phyloP scores from a whole-genome alignment of 2,113 vertebrate species.

The Cairina moschata region DNA sequence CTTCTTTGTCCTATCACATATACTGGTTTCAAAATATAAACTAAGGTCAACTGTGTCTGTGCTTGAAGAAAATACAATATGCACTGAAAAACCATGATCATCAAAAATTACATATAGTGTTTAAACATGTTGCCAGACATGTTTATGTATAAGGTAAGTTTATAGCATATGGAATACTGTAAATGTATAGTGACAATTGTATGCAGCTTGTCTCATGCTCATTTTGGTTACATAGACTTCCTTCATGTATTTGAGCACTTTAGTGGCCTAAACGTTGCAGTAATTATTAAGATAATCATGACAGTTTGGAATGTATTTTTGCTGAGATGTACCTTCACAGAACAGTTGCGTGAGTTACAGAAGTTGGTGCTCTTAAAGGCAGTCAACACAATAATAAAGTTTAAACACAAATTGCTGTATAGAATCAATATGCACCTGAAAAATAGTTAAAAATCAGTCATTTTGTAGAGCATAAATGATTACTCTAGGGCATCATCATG shows the following conservation, averaged over 20 bases:
- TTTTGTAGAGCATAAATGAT: background rate
- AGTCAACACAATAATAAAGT: background rate
- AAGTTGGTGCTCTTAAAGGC: background rate
- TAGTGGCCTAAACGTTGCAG: background rate
- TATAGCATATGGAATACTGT: background rate
- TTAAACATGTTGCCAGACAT: constrained; percentile 30
- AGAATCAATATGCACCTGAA: background rate
- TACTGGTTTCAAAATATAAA: constrained; percentile 65
- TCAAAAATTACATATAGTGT: background rate
- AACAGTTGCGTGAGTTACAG: background rate
- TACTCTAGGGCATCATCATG: background rate
- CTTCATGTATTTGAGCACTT: background rate
- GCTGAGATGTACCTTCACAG: background rate
- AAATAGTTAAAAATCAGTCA: background rate
- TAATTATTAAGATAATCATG: background rate
- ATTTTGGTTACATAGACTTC: background rate
- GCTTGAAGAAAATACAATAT: constrained; percentile 33
- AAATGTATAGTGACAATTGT: background rate
- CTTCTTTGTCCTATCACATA: constrained; percentile 61
- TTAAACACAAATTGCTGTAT: background rate
- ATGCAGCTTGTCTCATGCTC: background rate
- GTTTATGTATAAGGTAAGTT: background rate
- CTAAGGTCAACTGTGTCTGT: constrained; percentile 17
- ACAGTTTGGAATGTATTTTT: background rate
- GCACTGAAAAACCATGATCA: background rate